Evolutionary conservation across 2,113 vertebrate genomes (phyloP).

Genomic region (Plecturocebus donacophilus): DNA sequence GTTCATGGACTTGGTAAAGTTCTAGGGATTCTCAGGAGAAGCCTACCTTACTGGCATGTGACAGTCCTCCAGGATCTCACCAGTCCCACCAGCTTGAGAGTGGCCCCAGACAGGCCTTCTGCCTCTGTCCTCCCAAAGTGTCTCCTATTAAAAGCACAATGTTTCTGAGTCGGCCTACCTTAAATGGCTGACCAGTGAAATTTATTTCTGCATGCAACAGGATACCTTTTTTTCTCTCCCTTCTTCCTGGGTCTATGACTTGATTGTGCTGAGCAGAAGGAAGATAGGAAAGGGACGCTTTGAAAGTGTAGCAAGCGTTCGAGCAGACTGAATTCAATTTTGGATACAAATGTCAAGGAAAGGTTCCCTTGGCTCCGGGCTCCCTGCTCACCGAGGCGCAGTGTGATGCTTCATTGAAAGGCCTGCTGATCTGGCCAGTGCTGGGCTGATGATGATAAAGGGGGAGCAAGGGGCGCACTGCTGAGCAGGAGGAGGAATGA

Average conservation of each 20-base stretch:
- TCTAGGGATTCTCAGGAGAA: neutral
- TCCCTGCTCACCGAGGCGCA: constrained; percentile 19
- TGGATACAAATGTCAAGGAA: constrained; percentile 66
- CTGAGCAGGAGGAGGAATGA: neutral
- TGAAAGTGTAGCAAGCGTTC: constrained; percentile 57
- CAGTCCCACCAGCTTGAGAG: neutral
- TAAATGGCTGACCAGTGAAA: neutral
- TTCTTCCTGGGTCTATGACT: neutral
- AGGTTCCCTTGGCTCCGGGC: neutral
- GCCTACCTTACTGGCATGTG: neutral
- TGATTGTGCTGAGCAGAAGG: constrained; percentile 10
- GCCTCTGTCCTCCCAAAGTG: neutral
- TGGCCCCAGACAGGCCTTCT: neutral
- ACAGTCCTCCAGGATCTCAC: neutral
- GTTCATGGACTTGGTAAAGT: fast-evolving
- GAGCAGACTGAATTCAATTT: constrained; percentile 33
- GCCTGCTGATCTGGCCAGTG: neutral
- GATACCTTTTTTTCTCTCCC: neutral
- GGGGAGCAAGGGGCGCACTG: neutral
- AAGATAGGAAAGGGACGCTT: constrained; percentile 25
- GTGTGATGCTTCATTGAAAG: neutral
- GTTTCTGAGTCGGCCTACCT: neutral
- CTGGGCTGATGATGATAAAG: neutral
- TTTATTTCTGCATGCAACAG: constrained; percentile 4
- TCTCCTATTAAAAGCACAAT: neutral